phyloP scores from a whole-genome alignment of 2,797 vertebrate genomes.

The Takifugu ocellatus region DNA sequence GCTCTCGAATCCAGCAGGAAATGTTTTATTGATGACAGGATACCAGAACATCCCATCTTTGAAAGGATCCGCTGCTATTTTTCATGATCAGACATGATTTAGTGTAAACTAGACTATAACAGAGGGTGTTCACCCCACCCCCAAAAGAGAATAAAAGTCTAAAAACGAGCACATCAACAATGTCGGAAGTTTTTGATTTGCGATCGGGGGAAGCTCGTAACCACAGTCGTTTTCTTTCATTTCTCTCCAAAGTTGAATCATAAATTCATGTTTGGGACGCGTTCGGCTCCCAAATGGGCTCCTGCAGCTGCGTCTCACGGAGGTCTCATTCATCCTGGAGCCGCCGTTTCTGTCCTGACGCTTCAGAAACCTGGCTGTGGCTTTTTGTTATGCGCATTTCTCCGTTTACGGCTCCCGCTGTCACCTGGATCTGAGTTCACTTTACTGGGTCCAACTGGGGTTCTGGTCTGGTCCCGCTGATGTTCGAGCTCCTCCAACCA shows the following conservation, averaged over 20 bases:
- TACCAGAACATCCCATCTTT: constrained; percentile 50
- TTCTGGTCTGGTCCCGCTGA: constrained; percentile 29
- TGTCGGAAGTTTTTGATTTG: not conserved
- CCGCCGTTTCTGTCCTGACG: constrained; percentile 8
- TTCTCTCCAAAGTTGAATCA: not conserved
- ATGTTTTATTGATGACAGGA: constrained; percentile 47
- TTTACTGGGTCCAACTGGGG: constrained; percentile 16
- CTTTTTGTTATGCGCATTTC: constrained; percentile 25
- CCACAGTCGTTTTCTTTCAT: not conserved
- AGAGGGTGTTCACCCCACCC: no score
- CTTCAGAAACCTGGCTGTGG: not conserved
- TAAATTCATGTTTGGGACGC: not conserved
- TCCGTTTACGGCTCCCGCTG: constrained; percentile 16
- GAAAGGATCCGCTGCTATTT: constrained; percentile 28
- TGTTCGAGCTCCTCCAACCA: constrained; percentile 44
- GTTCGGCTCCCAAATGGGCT: not conserved
- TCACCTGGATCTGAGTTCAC: constrained; percentile 32
- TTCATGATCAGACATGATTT: constrained; percentile 1
- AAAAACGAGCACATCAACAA: not conserved
- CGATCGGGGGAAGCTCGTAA: not conserved
- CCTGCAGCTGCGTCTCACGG: not conserved
- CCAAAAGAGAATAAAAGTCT: not conserved
- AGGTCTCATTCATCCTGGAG: not conserved
- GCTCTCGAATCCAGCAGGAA: constrained; percentile 45
- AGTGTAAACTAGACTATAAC: constrained; percentile 4